phyloP scores from a whole-genome alignment of 1,140 invertebrate genomes.

The Xylocopa sonorina region DNA sequence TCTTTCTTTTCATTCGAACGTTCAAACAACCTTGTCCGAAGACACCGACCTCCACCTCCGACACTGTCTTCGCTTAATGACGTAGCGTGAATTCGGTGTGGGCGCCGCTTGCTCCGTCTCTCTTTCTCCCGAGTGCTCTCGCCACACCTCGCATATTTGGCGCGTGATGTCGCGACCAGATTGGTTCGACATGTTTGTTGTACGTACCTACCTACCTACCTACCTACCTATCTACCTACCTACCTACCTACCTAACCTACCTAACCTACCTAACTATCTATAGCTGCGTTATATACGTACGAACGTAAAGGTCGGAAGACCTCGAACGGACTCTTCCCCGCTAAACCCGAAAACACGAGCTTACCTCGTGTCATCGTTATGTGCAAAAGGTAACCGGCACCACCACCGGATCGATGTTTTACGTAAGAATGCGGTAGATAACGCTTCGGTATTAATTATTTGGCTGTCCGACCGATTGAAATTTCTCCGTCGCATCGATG shows the following conservation, averaged over 20 bases:
- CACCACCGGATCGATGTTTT: no score
- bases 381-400: background rate
- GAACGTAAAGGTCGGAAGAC: constrained; percentile 69
- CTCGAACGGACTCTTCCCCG: constrained; percentile 62
- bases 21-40: constrained; percentile 45
- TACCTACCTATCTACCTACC: no score
- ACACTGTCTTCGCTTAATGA: constrained; percentile 64
- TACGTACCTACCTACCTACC: no score
- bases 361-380: background rate
- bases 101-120: constrained; percentile 68
- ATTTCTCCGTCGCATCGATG: constrained; percentile 33
- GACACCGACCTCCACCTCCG: constrained; percentile 54
- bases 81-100: constrained; percentile 74
- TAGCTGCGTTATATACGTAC: no score
- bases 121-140: constrained; percentile 49
- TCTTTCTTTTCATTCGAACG: background rate
- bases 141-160: constrained; percentile 81
- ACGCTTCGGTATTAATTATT: no score
- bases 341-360: no score
- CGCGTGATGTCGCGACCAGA: constrained; percentile 77
- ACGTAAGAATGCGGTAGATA: no score
- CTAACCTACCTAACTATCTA: no score
- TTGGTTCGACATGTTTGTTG: constrained; percentile 71
- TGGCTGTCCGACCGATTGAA: background rate
- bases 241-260: no score